Conservation (phyloP, 2,888 invertebrate species). For the Dryomyza anilis region DNA sequence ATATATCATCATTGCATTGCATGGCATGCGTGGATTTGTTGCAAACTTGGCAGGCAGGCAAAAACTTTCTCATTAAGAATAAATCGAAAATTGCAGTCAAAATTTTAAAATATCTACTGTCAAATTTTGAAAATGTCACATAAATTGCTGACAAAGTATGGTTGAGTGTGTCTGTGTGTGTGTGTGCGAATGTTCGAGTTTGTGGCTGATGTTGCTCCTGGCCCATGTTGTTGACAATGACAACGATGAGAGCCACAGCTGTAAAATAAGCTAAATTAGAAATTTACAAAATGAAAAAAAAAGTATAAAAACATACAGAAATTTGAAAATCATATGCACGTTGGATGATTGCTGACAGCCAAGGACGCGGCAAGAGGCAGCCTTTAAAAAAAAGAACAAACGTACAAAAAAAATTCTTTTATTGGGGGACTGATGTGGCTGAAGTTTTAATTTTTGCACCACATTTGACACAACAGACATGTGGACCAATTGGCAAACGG, state of each 20-base stretch:
- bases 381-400: no score
- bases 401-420: no score
- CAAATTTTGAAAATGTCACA: conserved; percentile 53
- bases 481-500: no score
- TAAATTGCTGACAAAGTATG: conserved; percentile 49
- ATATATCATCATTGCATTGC: no score
- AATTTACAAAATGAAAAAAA: conserved; percentile 28
- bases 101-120: conserved; percentile 54
- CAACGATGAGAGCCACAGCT: conserved; percentile 43
- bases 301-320: no score
- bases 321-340: no score
- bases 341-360: no score
- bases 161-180: conserved; percentile 30
- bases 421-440: no score
- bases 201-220: conserved; percentile 38
- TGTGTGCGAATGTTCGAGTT: conserved; percentile 35
- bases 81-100: conserved; percentile 47
- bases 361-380: no score
- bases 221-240: conserved; percentile 40
- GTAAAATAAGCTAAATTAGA: conserved; percentile 48
- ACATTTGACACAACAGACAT: no score
- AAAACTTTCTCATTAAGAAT: conserved; percentile 55
- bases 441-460: no score
- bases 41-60: background rate
- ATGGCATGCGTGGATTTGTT: conserved; percentile 7